These are phyloP conservation scores for Trichogramma evanescens DNA, from an alignment of 2,888 invertebrate genomes.

Conservation along the genomic window DNA sequence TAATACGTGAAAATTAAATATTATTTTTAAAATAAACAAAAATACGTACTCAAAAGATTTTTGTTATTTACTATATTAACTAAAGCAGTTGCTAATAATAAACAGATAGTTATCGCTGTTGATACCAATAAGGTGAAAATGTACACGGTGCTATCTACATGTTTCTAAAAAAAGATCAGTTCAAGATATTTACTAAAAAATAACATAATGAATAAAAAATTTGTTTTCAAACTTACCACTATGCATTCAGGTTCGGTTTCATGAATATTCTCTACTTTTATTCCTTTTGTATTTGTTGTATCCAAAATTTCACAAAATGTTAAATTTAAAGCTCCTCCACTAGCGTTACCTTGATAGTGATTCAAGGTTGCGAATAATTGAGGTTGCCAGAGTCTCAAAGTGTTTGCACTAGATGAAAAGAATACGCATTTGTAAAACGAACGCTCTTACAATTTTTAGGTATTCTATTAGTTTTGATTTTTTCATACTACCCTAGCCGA, in stretches of 20 bases:
- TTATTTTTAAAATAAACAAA: slow-evolving; percentile 1
- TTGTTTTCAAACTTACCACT: not conserved
- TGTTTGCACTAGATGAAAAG: slow-evolving; percentile 57
- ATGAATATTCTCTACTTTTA: not conserved
- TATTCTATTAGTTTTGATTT: too few relatives aligned
- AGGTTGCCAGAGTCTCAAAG: slow-evolving; percentile 79
- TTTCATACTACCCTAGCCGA: too few relatives aligned
- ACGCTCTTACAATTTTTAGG: too few relatives aligned
- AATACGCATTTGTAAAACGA: too few relatives aligned
- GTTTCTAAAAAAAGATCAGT: slow-evolving; percentile 20
- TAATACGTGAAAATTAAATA: not conserved
- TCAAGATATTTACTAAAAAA: slow-evolving; percentile 25
- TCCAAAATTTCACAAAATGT: slow-evolving; percentile 39
- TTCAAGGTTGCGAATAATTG: slow-evolving; percentile 65
- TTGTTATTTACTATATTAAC: slow-evolving; percentile 30
- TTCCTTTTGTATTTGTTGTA: slow-evolving; percentile 14
- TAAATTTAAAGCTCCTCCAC: not conserved
- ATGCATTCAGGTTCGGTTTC: not conserved
- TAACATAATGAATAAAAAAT: not conserved
- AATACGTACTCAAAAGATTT: slow-evolving; percentile 29
- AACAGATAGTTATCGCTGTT: slow-evolving; percentile 15
- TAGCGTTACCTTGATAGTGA: slow-evolving; percentile 22
- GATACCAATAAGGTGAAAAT: slow-evolving; percentile 29
- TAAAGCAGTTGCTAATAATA: slow-evolving; percentile 25
- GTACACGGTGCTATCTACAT: slow-evolving; percentile 28